phyloP scores from a whole-genome alignment of 2,113 vertebrate species.

The Datnioides undecimradiatus region DNA sequence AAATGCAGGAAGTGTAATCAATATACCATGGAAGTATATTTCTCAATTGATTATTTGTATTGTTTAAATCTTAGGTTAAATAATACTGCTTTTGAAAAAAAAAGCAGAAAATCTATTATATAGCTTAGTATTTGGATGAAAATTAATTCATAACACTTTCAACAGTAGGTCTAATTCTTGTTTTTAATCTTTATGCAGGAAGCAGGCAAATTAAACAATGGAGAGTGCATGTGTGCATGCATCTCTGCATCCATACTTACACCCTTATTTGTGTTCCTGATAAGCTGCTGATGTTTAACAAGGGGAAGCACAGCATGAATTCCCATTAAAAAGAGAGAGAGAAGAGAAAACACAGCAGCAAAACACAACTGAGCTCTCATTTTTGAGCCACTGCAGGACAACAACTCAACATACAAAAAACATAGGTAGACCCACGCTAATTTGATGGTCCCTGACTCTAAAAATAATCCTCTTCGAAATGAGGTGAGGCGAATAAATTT shows the following conservation, averaged over 20 bases:
- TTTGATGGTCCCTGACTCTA: slow-evolving; percentile 26
- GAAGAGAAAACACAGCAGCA: slow-evolving; percentile 26
- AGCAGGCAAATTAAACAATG: slow-evolving; percentile 5
- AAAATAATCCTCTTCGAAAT: slow-evolving; percentile 56
- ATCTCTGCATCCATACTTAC: not conserved
- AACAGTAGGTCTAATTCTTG: not conserved
- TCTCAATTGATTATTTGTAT: not conserved
- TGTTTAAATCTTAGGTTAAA: too few species aligned
- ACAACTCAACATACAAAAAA: slow-evolving; percentile 38
- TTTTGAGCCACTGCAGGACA: slow-evolving; percentile 29
- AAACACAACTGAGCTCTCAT: slow-evolving; percentile 30
- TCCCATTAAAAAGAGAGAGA: slow-evolving; percentile 40
- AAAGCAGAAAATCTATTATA: too few species aligned
- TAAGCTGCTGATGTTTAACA: slow-evolving; percentile 59
- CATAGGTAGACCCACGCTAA: slow-evolving; percentile 4
- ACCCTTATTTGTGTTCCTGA: slow-evolving; percentile 47
- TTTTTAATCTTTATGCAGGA: not conserved
- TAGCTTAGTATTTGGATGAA: not conserved
- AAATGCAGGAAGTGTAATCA: too few species aligned
- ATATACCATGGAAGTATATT: not conserved
- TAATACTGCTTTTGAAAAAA: too few species aligned
- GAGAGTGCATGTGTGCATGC: not conserved
- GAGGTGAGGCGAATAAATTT: slow-evolving; percentile 36
- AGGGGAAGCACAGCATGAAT: slow-evolving; percentile 55
- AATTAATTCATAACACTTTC: not conserved